Conservation (phyloP, 2,888 invertebrate species). For the Brachyptera putata region DNA sequence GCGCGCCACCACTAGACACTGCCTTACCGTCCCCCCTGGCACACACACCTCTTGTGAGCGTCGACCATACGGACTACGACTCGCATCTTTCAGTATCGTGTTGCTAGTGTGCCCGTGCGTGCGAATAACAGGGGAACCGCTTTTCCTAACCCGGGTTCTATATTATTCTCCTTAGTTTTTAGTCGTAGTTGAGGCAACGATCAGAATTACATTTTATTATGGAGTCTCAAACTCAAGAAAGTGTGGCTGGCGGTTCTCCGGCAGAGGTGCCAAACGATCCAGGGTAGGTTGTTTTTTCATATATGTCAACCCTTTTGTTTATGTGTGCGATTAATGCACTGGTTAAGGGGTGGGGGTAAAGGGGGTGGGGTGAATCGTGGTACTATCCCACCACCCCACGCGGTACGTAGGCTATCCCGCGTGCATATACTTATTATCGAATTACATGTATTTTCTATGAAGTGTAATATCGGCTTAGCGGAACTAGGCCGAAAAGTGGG, state of each 20-base stretch:
- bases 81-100: constrained; percentile 61
- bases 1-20: constrained; percentile 42
- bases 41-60: constrained; percentile 25
- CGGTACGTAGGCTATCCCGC: background rate
- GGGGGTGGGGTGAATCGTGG: background rate
- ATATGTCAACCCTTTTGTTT: background rate
- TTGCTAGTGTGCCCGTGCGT: constrained; percentile 62
- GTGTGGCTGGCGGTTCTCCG: constrained; percentile 70
- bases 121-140: constrained; percentile 58
- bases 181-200: constrained; percentile 51
- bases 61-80: constrained; percentile 36
- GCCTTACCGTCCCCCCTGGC: constrained; percentile 31
- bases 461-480: too few species aligned
- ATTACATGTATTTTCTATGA: too few species aligned
- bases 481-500: too few species aligned
- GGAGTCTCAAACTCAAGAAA: constrained; percentile 76
- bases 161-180: constrained; percentile 48
- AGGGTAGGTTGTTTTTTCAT: constrained; percentile 60
- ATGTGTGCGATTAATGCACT: constrained; percentile 8
- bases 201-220: constrained; percentile 45
- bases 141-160: constrained; percentile 50
- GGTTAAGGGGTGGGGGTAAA: constrained; percentile 2
- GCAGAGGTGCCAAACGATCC: constrained; percentile 93
- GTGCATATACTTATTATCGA: too few species aligned
- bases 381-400: background rate